These are phyloP conservation scores for Aldabrachelys gigantea DNA, from an alignment of 2,113 vertebrate genomes.

Conservation along the genomic window DNA sequence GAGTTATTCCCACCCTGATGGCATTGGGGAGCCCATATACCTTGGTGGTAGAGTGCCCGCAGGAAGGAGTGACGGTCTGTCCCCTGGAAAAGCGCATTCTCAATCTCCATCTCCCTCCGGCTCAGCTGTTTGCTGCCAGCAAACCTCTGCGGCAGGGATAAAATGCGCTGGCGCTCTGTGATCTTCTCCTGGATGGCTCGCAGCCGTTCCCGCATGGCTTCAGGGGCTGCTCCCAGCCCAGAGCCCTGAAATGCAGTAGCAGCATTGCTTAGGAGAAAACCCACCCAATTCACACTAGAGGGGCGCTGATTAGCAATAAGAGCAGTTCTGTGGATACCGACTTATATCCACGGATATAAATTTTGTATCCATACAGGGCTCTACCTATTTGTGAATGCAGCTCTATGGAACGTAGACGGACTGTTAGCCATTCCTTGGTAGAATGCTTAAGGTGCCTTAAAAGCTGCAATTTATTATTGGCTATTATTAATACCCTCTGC, in stretches of 20 bases:
- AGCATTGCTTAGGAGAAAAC: accelerated
- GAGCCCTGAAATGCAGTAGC: constrained; percentile 70
- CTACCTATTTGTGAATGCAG: not conserved
- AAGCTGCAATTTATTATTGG: not conserved
- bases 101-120: constrained; percentile 96
- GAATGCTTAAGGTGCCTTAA: not conserved
- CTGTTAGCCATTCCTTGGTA: not conserved
- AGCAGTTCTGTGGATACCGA: not conserved
- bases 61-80: constrained; percentile 89
- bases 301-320: accelerated
- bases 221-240: constrained; percentile 86
- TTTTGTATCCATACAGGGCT: no score
- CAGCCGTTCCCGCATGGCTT: constrained; percentile 85
- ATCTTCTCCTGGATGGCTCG: constrained; percentile 90
- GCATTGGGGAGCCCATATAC: constrained; percentile 67
- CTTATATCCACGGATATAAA: no score
- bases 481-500: not conserved
- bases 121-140: constrained; percentile 89
- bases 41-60: constrained; percentile 90
- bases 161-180: constrained; percentile 82
- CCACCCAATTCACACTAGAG: accelerated
- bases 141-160: constrained; percentile 90
- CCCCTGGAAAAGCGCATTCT: constrained; percentile 92
- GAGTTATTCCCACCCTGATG: not conserved
- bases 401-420: not conserved